phyloP scores from a whole-genome alignment of 1,140 invertebrate genomes.

The Musca vetustissima region DNA sequence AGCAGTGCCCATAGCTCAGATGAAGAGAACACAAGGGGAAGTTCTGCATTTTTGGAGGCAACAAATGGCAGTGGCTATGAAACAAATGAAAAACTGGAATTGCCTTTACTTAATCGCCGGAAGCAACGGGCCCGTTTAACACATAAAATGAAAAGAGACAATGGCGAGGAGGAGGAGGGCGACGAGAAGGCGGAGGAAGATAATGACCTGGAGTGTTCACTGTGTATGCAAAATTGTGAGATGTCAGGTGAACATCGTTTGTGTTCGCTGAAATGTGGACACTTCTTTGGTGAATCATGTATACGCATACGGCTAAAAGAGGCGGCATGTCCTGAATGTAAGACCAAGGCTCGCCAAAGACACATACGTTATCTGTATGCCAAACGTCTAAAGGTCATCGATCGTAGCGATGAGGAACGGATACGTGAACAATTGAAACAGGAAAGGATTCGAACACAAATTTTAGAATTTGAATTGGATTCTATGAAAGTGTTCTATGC shows the following conservation, averaged over 20 bases:
- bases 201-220: constrained; percentile 75
- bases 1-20: no score
- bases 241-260: constrained; percentile 83
- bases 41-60: no score
- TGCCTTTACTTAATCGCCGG: no score
- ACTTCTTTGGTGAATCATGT: constrained; percentile 84
- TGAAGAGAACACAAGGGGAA: no score
- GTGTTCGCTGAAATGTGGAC: constrained; percentile 83
- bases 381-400: constrained; percentile 63
- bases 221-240: constrained; percentile 85
- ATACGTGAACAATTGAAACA: constrained; percentile 59
- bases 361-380: constrained; percentile 79
- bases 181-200: constrained; percentile 56
- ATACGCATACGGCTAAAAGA: constrained; percentile 76
- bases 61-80: no score
- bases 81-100: no score
- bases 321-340: constrained; percentile 82
- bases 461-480: constrained; percentile 59
- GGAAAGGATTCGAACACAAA: constrained; percentile 55
- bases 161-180: neutral
- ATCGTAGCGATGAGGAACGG: constrained; percentile 67
- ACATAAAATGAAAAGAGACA: constrained; percentile 23
- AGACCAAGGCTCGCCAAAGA: constrained; percentile 69
- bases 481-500: constrained; percentile 61
- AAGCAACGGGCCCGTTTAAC: neutral